Evolutionary conservation across 1,140 invertebrate species (phyloP), one percentile per base, ranked within the genome.

Genomic region (Lordiphosa collinella): DNA sequence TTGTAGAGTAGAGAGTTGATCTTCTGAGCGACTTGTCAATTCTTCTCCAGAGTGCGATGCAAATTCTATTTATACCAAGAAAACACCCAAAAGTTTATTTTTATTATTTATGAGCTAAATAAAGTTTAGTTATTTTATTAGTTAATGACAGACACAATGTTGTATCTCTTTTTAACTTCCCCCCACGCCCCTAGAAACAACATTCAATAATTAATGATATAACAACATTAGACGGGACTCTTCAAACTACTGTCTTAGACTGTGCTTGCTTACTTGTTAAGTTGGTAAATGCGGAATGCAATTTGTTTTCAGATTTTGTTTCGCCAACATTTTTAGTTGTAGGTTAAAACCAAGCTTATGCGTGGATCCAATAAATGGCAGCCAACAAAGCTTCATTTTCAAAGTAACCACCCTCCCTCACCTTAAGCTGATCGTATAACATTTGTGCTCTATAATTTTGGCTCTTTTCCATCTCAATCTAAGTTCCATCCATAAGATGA

Each of bases 231-330:
- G 34, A 36, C 34, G 34, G 34, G 34, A 36, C 34, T 36, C 34
- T 36, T 36, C 34, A 36, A 36, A 36, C 9, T 40, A n/a, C 9
- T n/a, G 38, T 8, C 34, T 36, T 36, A 36, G 34, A n/a, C 12
- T 10, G 34, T 12, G 34, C 34, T 36, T 36, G 34, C 38, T 40
- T 40, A 40, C 38, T 40, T 40, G 38, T 40, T 40, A 9, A 40
- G 12, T 40, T 40, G 11, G 12, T n/a, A 40, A 40, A 40, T 40
- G 12, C 38, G 38, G 12, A 40, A 13, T 40, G 38, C 12, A n/a
- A 13, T 40, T 40, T 40, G 9, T 40, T 40, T 40, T 13, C n/a
- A n/a, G 12, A 5, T 40, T 40, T 40, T 40, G 2, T 13, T n/a
- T 40, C 16, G 38, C 38, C 12, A 40, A 40, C 38, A 40, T 40